A percentile compares a stretch with the other conserved stretches of the same genome.
These are phyloP conservation scores for Phenganax stokvisi DNA, from an alignment of 92 coral and sea anemone genomes.

Conservation along the genomic window DNA sequence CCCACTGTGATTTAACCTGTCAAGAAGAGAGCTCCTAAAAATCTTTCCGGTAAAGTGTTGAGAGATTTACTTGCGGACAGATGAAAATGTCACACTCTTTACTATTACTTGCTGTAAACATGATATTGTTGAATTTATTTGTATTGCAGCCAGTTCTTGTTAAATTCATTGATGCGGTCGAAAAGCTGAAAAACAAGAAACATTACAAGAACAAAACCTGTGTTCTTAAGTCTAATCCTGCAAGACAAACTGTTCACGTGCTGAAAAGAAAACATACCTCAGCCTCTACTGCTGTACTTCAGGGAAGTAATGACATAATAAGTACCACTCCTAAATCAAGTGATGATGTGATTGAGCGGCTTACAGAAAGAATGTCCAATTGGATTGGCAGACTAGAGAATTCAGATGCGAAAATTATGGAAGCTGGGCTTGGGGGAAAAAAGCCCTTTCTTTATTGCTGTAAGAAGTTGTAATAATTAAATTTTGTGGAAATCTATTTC, in stretches of 20 bases:
- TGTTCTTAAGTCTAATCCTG: too few species aligned
- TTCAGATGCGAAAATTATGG: background rate
- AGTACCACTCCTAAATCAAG: background rate
- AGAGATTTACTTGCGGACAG: too few species aligned
- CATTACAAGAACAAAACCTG: too few species aligned
- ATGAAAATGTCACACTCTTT: too few species aligned
- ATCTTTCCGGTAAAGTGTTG: background rate
- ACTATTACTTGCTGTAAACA: too few species aligned
- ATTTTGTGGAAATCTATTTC: too few species aligned
- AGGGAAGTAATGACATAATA: background rate
- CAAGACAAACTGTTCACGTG: background rate
- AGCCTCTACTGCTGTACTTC: background rate
- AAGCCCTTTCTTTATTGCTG: background rate
- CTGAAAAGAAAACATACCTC: background rate
- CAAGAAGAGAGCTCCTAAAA: background rate
- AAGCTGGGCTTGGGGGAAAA: background rate
- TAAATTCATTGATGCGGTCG: background rate
- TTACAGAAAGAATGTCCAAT: slow-evolving; percentile 2
- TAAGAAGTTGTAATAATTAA: background rate
- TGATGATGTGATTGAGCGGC: background rate
- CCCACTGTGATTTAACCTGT: background rate
- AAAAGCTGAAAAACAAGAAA: slow-evolving; percentile 1
- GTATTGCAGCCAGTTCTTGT: background rate
- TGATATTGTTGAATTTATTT: background rate
- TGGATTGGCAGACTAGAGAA: background rate